These are phyloP conservation scores for Cheilosia variabilis DNA, from an alignment of 2,888 invertebrate species.

Conservation along the genomic window DNA sequence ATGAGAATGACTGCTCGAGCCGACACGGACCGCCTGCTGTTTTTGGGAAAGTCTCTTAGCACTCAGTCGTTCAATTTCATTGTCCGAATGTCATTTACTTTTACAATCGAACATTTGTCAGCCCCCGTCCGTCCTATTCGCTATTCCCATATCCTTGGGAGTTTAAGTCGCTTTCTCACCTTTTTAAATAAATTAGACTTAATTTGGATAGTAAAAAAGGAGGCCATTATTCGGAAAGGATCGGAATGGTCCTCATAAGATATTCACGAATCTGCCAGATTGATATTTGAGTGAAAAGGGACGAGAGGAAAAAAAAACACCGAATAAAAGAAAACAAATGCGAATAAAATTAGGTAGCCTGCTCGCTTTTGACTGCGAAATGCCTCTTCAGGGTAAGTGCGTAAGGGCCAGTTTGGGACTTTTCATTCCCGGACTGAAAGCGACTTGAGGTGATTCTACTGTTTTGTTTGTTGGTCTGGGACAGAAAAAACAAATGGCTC, in stretches of 20 bases:
- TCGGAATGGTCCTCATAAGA: conserved; percentile 62
- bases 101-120: conserved; percentile 74
- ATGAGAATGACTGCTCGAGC: conserved; percentile 6
- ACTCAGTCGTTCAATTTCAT: conserved; percentile 72
- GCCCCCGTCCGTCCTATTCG: conserved; percentile 8
- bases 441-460: conserved; percentile 42
- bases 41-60: conserved; percentile 46
- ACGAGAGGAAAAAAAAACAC: conserved; percentile 21
- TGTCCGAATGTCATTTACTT: conserved; percentile 76
- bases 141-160: conserved; percentile 52
- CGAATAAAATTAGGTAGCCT: conserved; percentile 71
- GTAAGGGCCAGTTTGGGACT: conserved; percentile 73
- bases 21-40: conserved; percentile 34
- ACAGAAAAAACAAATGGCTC: conserved; percentile 42
- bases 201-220: conserved; percentile 69
- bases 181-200: conserved; percentile 76
- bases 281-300: conserved; percentile 74
- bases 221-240: conserved; percentile 65
- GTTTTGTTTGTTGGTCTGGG: not conserved
- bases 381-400: conserved; percentile 51
- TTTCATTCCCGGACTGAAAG: conserved; percentile 34
- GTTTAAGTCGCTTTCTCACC: conserved; percentile 72
- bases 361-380: conserved; percentile 39
- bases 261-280: conserved; percentile 72
- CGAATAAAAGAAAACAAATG: conserved; percentile 58